Percentiles rank a stretch among this genome's conserved stretches.
These are phyloP conservation scores for Doryteuthis pealeii DNA, from an alignment of 1,140 invertebrate species.

Conservation along the genomic window DNA sequence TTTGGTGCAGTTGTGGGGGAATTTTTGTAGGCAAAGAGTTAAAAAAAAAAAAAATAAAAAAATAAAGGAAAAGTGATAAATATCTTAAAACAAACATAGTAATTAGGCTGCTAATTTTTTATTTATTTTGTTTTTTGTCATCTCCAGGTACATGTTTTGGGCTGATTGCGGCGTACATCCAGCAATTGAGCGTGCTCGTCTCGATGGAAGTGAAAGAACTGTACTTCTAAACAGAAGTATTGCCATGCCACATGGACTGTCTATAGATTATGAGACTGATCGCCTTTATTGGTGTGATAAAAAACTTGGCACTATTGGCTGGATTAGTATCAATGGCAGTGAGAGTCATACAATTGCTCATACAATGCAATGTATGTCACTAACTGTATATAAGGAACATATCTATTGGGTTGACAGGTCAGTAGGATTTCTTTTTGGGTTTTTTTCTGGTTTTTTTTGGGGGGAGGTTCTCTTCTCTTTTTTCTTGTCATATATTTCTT, in stretches of 20 bases:
- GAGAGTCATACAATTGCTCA: constrained; percentile 65
- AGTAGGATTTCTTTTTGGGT: constrained; percentile 17
- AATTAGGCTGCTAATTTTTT: too few species aligned
- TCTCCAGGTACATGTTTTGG: constrained; percentile 69
- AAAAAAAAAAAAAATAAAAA: too few species aligned
- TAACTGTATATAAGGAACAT: constrained; percentile 61
- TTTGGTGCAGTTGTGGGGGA: too few species aligned
- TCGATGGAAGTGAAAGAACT: constrained; percentile 81
- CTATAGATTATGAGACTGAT: constrained; percentile 77
- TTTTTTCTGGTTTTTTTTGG: background rate
- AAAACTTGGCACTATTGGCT: constrained; percentile 53
- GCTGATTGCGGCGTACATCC: constrained; percentile 98
- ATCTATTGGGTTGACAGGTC: constrained; percentile 68
- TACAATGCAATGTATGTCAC: constrained; percentile 42
- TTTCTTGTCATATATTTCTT: background rate
- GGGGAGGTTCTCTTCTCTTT: background rate
- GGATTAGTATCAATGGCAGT: constrained; percentile 27
- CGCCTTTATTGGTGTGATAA: constrained; percentile 95
- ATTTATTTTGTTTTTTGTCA: too few species aligned
- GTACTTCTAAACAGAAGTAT: constrained; percentile 64
- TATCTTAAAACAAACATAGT: too few species aligned
- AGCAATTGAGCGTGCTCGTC: constrained; percentile 88
- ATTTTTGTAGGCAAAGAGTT: too few species aligned
- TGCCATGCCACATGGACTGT: constrained; percentile 66
- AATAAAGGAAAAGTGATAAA: too few species aligned